Conservation (phyloP, 2,888 invertebrate genomes). For the Brenthis ino region DNA sequence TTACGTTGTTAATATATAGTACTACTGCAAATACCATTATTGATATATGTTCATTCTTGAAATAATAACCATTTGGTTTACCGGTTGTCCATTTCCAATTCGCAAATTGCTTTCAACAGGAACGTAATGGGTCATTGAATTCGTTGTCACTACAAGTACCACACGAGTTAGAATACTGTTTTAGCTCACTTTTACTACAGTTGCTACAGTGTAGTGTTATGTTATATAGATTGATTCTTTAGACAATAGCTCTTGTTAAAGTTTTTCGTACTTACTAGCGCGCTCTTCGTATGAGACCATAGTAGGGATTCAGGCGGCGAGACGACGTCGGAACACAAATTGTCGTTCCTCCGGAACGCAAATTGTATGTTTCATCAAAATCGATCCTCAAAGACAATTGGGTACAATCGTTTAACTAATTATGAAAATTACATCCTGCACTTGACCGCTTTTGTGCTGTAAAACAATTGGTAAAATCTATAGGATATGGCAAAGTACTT, state of each 20-base stretch:
- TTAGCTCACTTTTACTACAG: background rate
- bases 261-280: background rate
- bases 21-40: background rate
- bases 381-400: conserved; percentile 47
- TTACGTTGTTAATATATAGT: too few relatives aligned
- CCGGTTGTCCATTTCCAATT: conserved; percentile 47
- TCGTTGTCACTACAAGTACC: conserved; percentile 48
- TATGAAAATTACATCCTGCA: conserved; percentile 25
- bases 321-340: conserved; percentile 56
- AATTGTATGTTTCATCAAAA: conserved; percentile 53
- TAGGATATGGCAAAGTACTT: background rate
- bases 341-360: conserved; percentile 64
- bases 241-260: background rate
- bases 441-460: conserved; percentile 24
- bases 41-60: background rate
- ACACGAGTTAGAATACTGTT: background rate
- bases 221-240: background rate
- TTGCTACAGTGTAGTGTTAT: background rate
- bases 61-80: conserved; percentile 2
- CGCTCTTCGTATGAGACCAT: background rate
- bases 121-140: conserved; percentile 62
- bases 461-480: background rate
- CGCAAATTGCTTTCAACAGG: conserved; percentile 50
- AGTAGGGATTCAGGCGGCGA: conserved; percentile 36
- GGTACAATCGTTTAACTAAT: conserved; percentile 25